Conservation (phyloP, 2,113 vertebrate species). For the Urocitellus parryii region DNA sequence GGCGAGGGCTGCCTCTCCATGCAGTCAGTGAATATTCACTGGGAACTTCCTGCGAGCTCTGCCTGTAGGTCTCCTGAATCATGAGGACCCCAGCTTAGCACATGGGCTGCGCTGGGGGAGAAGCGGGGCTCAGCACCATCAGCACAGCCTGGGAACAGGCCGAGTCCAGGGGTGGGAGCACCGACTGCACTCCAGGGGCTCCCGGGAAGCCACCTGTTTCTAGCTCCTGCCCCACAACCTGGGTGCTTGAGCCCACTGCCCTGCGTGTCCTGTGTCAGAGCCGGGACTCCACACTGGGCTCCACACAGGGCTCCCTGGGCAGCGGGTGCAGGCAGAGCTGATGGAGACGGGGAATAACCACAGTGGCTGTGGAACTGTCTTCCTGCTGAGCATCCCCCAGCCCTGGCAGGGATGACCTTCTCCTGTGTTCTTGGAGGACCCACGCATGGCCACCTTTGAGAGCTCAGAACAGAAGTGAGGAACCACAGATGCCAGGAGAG, state of each 20-base stretch:
- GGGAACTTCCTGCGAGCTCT: neutral
- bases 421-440: neutral
- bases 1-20: neutral
- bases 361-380: neutral
- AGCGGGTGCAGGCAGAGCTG: accelerated
- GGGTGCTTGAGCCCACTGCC: too few relatives aligned
- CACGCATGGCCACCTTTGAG: neutral
- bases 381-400: too few relatives aligned
- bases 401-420: neutral
- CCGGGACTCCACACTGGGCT: too few relatives aligned
- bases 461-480: neutral
- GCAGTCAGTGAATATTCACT: too few relatives aligned
- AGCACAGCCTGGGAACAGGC: neutral
- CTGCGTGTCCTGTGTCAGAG: neutral
- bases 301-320: neutral
- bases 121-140: neutral
- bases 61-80: neutral
- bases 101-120: neutral
- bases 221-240: neutral
- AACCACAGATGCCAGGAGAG: neutral
- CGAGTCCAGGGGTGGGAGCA: neutral
- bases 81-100: neutral
- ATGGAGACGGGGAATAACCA: accelerated
- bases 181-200: neutral
- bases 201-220: neutral